Base-by-base conservation (phyloP, 2,888 invertebrate genomes). In the Scrobipalpa costella region DNA sequence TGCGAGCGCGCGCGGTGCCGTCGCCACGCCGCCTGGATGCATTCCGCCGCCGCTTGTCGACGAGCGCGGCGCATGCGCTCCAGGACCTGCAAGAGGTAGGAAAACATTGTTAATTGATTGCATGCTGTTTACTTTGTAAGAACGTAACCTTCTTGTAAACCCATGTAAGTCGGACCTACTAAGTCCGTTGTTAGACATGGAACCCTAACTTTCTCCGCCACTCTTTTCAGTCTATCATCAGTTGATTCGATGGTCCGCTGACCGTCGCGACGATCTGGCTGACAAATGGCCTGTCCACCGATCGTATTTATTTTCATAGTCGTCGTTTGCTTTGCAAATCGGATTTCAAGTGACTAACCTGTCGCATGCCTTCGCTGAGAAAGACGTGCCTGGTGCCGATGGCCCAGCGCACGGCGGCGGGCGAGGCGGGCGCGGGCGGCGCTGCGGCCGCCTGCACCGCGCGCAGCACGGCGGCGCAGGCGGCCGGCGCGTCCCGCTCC, bases 371-470 rank as follows among this genome's bases (percentile, higher is more conserved):
- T 88, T 98, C 98, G 89, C 98, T 98, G 66, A 98, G 93, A 86
- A 98, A 98, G 57, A 98, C 96, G 85, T 98, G 98, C 2, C 98
- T 93, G 84, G 97, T 97, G 68, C 98, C 98, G 57, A 97, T 93
- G 33, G 97, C 97, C 97, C 98, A 98, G 78, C 96, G 84, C 73
- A 89, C 88, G 72, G 84, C 83, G 69, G 89, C 88, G 73, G 87
- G 96, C 93, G 74, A 96, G 87, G 74, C 95, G 93, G 69, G 95
- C 94, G 90, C 96, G 95, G 75, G 96, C 94, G 75, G 96, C 88
- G 89, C 97, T 95, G 76, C 97, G 93, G 85, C 97, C 93, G 77
- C 96, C 88, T 80, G 95, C 95, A 71, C 97, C 94, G 75, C 95
- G 83, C 67, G 95, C 95, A 96, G 95, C 95, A 84, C 95, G 94